These are phyloP conservation scores for Hemicordylus capensis DNA, from an alignment of 2,113 vertebrate genomes.

Conservation along the genomic window DNA sequence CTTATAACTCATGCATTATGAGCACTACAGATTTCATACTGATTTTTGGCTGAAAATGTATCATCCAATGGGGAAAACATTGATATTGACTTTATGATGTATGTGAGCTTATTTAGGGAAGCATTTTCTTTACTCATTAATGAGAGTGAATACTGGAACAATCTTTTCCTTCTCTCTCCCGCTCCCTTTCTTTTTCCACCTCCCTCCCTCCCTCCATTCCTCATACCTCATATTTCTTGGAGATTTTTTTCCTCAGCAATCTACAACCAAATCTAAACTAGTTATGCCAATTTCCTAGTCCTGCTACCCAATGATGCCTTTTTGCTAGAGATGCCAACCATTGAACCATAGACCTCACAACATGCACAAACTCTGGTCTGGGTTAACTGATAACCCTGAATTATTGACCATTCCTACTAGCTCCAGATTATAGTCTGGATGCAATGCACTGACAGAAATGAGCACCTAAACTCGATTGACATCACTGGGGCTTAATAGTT, in stretches of 20 bases:
- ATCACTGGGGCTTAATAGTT: neutral
- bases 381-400: neutral
- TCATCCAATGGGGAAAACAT: neutral
- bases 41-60: neutral
- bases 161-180: neutral
- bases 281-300: neutral
- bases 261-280: neutral
- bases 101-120: neutral
- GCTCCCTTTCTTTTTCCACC: no score
- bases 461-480: neutral
- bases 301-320: neutral
- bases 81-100: neutral
- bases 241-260: neutral
- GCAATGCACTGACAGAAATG: neutral
- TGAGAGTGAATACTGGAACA: neutral
- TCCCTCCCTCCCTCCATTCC: no score
- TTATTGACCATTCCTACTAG: neutral
- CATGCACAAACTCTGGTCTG: neutral
- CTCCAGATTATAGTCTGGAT: neutral
- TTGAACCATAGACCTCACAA: neutral
- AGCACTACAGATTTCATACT: neutral
- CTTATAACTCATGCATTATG: neutral
- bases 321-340: neutral
- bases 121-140: neutral
- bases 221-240: neutral